Conservation (phyloP, 2,888 invertebrate genomes). For the Apamea crenata region DNA sequence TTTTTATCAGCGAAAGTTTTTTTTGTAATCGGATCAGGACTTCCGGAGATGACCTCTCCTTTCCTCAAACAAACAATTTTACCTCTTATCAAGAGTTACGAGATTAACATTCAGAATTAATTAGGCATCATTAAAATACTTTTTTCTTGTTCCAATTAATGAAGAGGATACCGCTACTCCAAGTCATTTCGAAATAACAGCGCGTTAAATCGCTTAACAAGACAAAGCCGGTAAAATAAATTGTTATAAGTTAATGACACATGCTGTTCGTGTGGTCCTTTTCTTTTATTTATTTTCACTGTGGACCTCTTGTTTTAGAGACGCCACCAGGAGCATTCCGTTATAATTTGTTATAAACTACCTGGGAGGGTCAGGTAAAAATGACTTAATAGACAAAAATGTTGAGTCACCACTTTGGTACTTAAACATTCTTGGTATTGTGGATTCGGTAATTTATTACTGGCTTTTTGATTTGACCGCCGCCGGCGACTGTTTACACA, state of each 20-base stretch:
- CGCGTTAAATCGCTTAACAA: conserved; percentile 43
- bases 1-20: background rate
- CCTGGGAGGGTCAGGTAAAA: conserved; percentile 62
- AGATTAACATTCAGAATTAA: background rate
- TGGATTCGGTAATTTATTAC: conserved; percentile 27
- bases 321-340: conserved; percentile 42
- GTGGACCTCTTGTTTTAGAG: conserved; percentile 50
- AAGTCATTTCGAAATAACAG: conserved; percentile 29
- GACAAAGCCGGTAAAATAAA: conserved; percentile 48
- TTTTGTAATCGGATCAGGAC: background rate
- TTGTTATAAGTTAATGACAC: conserved; percentile 48
- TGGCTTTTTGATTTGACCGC: conserved; percentile 13
- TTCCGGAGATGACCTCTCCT: background rate
- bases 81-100: background rate
- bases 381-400: conserved; percentile 47
- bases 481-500: background rate
- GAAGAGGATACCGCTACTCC: conserved; percentile 33
- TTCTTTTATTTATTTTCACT: conserved; percentile 49
- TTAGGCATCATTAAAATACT: background rate
- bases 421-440: conserved; percentile 53
- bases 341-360: conserved; percentile 41
- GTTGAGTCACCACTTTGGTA: conserved; percentile 60
- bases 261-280: conserved; percentile 53
- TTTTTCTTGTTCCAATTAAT: conserved; percentile 4
- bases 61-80: background rate